Base-by-base conservation (phyloP, 2,888 invertebrate species). In the Cacoxenus indagator region DNA sequence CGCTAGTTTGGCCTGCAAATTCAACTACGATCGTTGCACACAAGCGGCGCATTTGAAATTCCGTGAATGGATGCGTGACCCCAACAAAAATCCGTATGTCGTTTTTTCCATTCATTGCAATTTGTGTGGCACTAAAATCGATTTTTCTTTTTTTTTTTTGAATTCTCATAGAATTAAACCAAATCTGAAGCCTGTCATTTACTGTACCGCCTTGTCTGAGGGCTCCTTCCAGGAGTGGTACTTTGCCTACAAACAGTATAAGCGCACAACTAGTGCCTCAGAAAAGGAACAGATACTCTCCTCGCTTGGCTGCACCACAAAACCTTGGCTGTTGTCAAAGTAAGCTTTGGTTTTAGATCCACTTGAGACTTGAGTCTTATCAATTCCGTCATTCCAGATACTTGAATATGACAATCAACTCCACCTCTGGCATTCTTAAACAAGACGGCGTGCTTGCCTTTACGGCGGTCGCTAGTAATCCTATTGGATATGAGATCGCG, bases 141-240 rank as follows among this genome's bases (percentile, higher is more conserved):
- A 9, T 11, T 14, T 54, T 0, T 43, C 24, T n/a, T n/a, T n/a
- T n/a, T n/a, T n/a, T n/a, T n/a, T n/a, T n/a, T n/a, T n/a, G n/a
- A n/a, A n/a, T n/a, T 17, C 22, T 22, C 31, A 0, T 54, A 92
- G 92, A 61, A 90, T 94, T 67, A 89, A 91, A 46, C 91, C 92
- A 9, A 91, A 92, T 83, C 83, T 93, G 27, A 91, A 91, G 71
- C 86, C 89, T 2, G 89, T 90, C 6, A 91, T 93, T 43, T 93
- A 93, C 82, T 93, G 94, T 78, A 91, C 91, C 2, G 92, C 92
- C 0, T 88, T 93, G 45, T 88, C 90, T 43, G 89, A 91, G 75
- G 93, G 93, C 0, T 90, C 90, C 0, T 90, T 90, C 73, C 88
- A 88, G 8, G 93, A 93, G 85, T 94, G 93, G 93, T 89, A 92